These are phyloP conservation scores for Heliconius himera DNA, from an alignment of 1,140 invertebrate genomes.

Conservation along the genomic window DNA sequence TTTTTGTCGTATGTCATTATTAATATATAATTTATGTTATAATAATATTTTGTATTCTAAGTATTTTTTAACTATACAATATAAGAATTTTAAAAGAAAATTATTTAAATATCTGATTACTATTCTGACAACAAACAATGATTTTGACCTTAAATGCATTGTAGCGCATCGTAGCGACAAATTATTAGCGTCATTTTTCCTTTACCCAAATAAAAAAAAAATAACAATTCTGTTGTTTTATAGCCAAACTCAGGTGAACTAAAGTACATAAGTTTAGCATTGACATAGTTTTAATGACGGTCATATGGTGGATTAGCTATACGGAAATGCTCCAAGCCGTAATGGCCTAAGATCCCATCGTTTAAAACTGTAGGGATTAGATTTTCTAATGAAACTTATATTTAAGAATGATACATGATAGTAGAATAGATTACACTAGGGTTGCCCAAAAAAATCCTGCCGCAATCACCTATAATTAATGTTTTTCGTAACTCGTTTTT, in stretches of 20 bases:
- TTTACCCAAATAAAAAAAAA: slow-evolving; percentile 58
- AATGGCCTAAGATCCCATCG: too few species aligned
- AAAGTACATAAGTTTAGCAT: slow-evolving; percentile 54
- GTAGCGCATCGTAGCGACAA: slow-evolving; percentile 77
- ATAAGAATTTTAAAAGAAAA: not conserved
- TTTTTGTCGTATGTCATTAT: too few species aligned
- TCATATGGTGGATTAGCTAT: slow-evolving; percentile 23
- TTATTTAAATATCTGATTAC: not conserved
- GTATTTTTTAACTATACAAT: too few species aligned
- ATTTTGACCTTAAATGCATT: slow-evolving; percentile 62
- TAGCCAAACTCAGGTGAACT: slow-evolving; percentile 43
- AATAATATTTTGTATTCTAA: too few species aligned
- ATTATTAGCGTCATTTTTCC: slow-evolving; percentile 63
- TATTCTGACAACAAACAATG: slow-evolving; percentile 10
- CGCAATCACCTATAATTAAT: too few species aligned
- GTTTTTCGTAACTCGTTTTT: too few species aligned
- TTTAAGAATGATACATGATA: too few species aligned
- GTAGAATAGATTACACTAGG: too few species aligned
- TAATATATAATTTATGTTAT: too few species aligned
- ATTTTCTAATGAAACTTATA: too few species aligned
- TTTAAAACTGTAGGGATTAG: too few species aligned
- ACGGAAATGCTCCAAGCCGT: slow-evolving; percentile 25
- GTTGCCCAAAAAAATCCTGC: too few species aligned
- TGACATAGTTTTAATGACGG: slow-evolving; percentile 66
- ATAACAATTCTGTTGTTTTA: slow-evolving; percentile 60